These are phyloP conservation scores for Hassar affinis DNA, from an alignment of 2,113 vertebrate species.

Conservation along the genomic window DNA sequence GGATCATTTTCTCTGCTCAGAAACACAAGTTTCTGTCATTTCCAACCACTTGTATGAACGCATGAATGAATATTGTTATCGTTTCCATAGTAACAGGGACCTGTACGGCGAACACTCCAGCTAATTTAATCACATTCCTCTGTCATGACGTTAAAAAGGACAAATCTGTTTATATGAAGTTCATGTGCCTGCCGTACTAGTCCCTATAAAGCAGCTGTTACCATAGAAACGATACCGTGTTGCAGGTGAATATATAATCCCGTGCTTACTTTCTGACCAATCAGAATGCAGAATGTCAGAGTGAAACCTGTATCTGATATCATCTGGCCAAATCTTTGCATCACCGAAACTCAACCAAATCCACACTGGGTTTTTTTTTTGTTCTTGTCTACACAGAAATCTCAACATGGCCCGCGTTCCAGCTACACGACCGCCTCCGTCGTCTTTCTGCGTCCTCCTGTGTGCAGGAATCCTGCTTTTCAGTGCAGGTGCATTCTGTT, in stretches of 20 bases:
- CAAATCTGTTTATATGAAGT: background rate
- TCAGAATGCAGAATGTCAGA: background rate
- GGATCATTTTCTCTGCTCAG: no score
- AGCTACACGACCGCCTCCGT: background rate
- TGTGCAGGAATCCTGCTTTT: background rate
- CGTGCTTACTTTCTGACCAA: background rate
- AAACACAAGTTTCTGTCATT: background rate
- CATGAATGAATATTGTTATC: no score
- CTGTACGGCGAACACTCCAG: background rate
- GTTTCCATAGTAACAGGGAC: background rate
- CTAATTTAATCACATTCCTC: no score
- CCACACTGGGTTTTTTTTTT: background rate
- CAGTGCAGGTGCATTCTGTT: constrained; percentile 20
- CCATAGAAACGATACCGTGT: background rate
- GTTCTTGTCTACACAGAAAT: constrained; percentile 28
- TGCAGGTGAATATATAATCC: background rate
- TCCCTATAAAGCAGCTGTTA: background rate
- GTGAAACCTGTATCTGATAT: constrained; percentile 1
- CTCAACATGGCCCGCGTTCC: background rate
- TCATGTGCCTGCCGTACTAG: no score
- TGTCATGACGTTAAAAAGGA: no score
- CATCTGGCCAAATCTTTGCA: background rate
- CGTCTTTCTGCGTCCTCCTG: constrained; percentile 10
- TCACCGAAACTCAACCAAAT: background rate
- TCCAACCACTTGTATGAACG: background rate